A percentile compares a stretch with the other conserved stretches of the same genome.
These are phyloP conservation scores for Hirtodrosophila alboralis DNA, from an alignment of 2,888 invertebrate genomes.

Conservation along the genomic window DNA sequence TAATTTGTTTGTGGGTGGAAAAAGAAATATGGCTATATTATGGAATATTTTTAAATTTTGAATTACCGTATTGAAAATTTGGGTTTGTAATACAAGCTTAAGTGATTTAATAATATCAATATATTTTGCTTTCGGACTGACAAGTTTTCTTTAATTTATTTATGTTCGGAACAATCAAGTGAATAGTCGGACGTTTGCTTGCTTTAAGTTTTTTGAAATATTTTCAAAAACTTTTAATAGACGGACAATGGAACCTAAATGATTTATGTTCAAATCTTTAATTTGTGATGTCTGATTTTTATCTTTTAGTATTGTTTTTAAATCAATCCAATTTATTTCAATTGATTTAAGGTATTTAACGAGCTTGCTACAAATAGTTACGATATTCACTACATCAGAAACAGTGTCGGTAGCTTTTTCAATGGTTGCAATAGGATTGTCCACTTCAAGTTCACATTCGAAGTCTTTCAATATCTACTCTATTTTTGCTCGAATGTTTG, in stretches of 20 bases:
- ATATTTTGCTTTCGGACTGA: background rate
- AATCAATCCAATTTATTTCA: background rate
- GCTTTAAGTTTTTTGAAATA: conserved; percentile 8
- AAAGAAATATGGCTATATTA: too few species aligned
- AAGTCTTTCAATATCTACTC: conserved; percentile 6
- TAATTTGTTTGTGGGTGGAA: too few species aligned
- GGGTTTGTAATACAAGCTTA: too few species aligned
- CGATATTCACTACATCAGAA: background rate
- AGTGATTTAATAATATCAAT: background rate
- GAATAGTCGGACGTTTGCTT: background rate
- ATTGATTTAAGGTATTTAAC: background rate
- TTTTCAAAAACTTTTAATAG: conserved; percentile 4
- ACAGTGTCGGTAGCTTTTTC: conserved; percentile 1
- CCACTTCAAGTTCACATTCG: conserved; percentile 7
- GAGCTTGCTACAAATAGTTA: background rate
- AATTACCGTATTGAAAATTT: too few species aligned
- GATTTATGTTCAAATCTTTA: background rate
- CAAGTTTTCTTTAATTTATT: conserved; percentile 6
- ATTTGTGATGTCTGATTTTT: background rate
- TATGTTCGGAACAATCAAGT: conserved; percentile 1
- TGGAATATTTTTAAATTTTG: too few species aligned
- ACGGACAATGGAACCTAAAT: conserved; percentile 3
- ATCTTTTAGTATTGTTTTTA: background rate
- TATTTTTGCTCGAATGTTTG: conserved; percentile 12
- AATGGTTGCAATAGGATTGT: conserved; percentile 10